Evolutionary conservation across 2,888 invertebrate genomes (phyloP), one percentile per base, ranked within the genome.

Genomic region (Digitonthophagus gazella): DNA sequence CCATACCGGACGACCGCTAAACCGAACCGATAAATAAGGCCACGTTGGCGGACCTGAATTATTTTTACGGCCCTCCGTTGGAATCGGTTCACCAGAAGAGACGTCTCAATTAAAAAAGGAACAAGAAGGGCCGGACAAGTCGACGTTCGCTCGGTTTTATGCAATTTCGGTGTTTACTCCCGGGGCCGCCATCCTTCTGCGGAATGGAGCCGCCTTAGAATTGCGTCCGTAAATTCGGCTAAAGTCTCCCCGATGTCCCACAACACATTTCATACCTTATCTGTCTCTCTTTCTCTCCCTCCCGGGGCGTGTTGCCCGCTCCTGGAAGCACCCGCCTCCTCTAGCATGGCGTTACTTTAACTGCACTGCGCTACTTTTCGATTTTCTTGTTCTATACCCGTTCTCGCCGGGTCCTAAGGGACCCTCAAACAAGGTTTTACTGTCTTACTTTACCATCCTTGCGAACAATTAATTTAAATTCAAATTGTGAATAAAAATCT

Each of bases 191-290:
- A 79, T 80, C 76, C 78, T 76, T 81, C 80, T 78, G 75, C 73
- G 74, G 75, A 81, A 81, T 78, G 78, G 80, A 18, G 61, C 61
- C 80, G 78, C 80, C 80, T 77, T 82, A 80, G 79, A 81, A 81
- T 81, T 80, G 80, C 80, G 71, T 75, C 76, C 76, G 81, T 83
- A 83, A 83, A 82, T 83, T 80, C 75, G 75, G 75, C 76, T 80
- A 82, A 82, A 79, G 79, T 80, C 79, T 80, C 80, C 79, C 80
- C 75, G 76, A 76, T 78, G 80, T 80, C 81, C 78, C 76, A 77
- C 76, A 76, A 77, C 79, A 79, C 81, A 81, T 80, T 76, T 81
- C 80, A 80, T 81, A 79, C 81, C 78, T 79, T 79, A 78, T 80
- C 80, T 80, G 77, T 77, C 75, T 78, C 76, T 75, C 61, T 72